Evolutionary conservation across 2,797 vertebrate species (phyloP).

Genomic region (Characodon lateralis): DNA sequence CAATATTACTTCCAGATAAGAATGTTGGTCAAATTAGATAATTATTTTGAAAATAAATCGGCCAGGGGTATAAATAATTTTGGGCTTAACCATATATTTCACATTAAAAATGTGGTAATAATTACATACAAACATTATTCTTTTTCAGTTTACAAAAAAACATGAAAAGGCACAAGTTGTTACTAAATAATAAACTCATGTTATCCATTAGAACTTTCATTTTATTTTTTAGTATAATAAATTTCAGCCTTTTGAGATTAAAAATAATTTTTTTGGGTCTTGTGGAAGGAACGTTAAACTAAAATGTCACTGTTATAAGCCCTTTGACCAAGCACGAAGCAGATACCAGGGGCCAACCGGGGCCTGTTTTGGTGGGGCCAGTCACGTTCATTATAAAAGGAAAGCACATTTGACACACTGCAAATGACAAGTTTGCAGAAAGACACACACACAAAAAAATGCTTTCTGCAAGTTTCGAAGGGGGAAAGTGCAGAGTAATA

Average conservation of each 20-base stretch:
- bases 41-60: background rate
- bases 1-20: background rate
- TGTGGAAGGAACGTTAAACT: slow-evolving; percentile 25
- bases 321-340: background rate
- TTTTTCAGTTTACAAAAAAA: background rate
- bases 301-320: slow-evolving; percentile 1
- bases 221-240: background rate
- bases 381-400: slow-evolving; percentile 54
- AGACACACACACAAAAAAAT: background rate
- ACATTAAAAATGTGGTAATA: background rate
- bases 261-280: background rate
- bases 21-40: background rate
- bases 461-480: slow-evolving; percentile 20
- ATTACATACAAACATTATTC: background rate
- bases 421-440: slow-evolving; percentile 57
- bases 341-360: slow-evolving; percentile 26
- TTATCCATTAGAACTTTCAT: background rate
- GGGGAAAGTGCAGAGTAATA: slow-evolving; percentile 43
- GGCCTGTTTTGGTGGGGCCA: slow-evolving; percentile 17
- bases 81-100: background rate
- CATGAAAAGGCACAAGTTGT: background rate
- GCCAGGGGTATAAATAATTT: background rate
- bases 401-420: slow-evolving; percentile 31
- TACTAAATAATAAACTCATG: background rate
- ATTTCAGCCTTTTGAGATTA: background rate